Evolutionary conservation across 1,140 invertebrate species (phyloP).

Genomic region (Zaprionus vittiger): DNA sequence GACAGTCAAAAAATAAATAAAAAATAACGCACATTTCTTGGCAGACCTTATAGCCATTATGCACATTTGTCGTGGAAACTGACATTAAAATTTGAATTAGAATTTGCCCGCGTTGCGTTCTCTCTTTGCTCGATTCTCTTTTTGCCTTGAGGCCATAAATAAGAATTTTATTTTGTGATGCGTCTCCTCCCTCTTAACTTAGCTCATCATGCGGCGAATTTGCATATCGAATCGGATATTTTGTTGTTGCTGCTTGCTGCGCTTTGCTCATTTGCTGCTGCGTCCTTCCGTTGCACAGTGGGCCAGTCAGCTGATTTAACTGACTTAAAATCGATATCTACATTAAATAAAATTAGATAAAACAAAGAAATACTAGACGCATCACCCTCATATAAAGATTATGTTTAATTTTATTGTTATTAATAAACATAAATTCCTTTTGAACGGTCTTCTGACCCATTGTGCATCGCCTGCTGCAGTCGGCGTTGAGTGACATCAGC

Average conservation of each 20-base stretch:
- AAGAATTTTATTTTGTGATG: constrained; percentile 58
- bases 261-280: background rate
- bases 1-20: constrained; percentile 14
- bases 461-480: background rate
- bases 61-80: constrained; percentile 66
- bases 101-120: constrained; percentile 21
- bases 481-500: constrained; percentile 35
- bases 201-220: constrained; percentile 37
- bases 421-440: no score
- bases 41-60: constrained; percentile 45
- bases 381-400: no score
- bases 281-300: background rate
- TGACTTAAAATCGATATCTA: no score
- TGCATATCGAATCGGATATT: constrained; percentile 62
- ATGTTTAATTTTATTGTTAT: no score
- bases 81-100: constrained; percentile 66
- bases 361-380: no score
- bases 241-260: constrained; percentile 35
- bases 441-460: background rate
- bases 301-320: no score
- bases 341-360: no score
- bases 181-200: background rate
- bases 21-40: constrained; percentile 53
- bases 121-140: constrained; percentile 35
- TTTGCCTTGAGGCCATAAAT: constrained; percentile 71